Conservation (phyloP, 2,888 invertebrate genomes). For the Diogma glabrata region DNA sequence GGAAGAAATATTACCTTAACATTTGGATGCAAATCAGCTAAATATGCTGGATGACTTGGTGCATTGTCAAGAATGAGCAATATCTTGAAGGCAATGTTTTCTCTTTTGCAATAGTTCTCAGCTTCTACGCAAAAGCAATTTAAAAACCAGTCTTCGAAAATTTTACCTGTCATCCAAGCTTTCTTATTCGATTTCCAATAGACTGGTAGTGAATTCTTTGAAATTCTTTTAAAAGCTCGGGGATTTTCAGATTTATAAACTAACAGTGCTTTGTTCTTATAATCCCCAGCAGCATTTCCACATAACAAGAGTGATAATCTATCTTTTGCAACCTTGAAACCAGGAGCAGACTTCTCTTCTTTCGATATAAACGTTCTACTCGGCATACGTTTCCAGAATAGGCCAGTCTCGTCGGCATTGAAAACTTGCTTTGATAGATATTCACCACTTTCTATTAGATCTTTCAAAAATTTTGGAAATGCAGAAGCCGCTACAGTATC, state of each 20-base stretch:
- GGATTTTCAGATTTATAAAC: constrained; percentile 20
- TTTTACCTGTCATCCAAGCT: constrained; percentile 19
- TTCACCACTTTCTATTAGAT: constrained; percentile 1
- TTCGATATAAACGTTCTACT: constrained; percentile 3
- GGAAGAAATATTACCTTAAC: constrained; percentile 17
- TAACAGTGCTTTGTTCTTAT: too few relatives aligned
- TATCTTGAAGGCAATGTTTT: constrained; percentile 16
- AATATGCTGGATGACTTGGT: constrained; percentile 15
- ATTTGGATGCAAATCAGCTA: constrained; percentile 11
- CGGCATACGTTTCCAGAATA: constrained; percentile 13
- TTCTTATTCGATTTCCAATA: constrained; percentile 20
- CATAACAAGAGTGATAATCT: too few relatives aligned
- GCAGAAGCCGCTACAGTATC: constrained; percentile 5
- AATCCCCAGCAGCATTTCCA: too few relatives aligned
- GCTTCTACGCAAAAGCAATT: constrained; percentile 20
- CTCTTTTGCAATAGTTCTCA: too few relatives aligned
- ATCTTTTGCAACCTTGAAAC: too few relatives aligned
- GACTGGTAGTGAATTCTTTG: constrained; percentile 12
- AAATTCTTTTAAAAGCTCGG: constrained; percentile 18
- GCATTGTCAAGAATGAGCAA: constrained; percentile 17
- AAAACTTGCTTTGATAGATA: constrained; percentile 1
- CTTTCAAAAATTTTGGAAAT: constrained; percentile 2
- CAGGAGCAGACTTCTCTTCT: constrained; percentile 18
- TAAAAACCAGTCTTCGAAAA: constrained; percentile 21
- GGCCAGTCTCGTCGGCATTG: constrained; percentile 18